phyloP scores from a whole-genome alignment of 2,888 invertebrate species.

The Elmis aenea region DNA sequence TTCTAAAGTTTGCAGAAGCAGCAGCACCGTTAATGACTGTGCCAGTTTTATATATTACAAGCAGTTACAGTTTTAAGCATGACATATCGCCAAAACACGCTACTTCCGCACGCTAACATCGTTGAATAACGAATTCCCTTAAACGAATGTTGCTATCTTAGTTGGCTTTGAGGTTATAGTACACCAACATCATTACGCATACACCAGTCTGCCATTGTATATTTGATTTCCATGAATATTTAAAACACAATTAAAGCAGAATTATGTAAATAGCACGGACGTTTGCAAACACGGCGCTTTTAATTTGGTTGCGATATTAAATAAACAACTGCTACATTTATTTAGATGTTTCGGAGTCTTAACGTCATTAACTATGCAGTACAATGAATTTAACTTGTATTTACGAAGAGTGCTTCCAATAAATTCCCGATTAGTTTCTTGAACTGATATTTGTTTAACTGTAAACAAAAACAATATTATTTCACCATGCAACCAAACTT shows the following conservation, averaged over 20 bases:
- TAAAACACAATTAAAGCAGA: constrained; percentile 2
- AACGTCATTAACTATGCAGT: too few relatives aligned
- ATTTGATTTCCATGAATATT: constrained; percentile 4
- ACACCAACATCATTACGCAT: not conserved
- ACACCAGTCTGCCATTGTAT: too few relatives aligned
- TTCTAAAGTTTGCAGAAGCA: constrained; percentile 8
- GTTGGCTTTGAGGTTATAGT: not conserved
- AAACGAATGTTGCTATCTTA: not conserved
- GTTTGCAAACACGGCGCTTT: too few relatives aligned
- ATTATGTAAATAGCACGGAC: constrained; percentile 1
- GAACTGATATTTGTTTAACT: too few relatives aligned
- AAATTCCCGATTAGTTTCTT: too few relatives aligned
- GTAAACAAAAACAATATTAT: too few relatives aligned
- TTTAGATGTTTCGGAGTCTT: too few relatives aligned
- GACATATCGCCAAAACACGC: constrained; percentile 4
- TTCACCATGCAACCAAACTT: too few relatives aligned
- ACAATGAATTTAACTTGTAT: too few relatives aligned
- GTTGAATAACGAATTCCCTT: constrained; percentile 2
- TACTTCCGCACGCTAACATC: not conserved
- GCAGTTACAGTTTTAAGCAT: constrained; percentile 6
- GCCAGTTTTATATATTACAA: constrained; percentile 8
- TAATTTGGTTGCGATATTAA: too few relatives aligned
- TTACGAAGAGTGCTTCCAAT: too few relatives aligned
- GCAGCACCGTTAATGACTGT: constrained; percentile 12
- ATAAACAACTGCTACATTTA: too few relatives aligned